Evolutionary conservation across 2,888 invertebrate genomes (phyloP), one percentile per base, ranked within the genome.

Genomic region (Tromatobia lineatoria): DNA sequence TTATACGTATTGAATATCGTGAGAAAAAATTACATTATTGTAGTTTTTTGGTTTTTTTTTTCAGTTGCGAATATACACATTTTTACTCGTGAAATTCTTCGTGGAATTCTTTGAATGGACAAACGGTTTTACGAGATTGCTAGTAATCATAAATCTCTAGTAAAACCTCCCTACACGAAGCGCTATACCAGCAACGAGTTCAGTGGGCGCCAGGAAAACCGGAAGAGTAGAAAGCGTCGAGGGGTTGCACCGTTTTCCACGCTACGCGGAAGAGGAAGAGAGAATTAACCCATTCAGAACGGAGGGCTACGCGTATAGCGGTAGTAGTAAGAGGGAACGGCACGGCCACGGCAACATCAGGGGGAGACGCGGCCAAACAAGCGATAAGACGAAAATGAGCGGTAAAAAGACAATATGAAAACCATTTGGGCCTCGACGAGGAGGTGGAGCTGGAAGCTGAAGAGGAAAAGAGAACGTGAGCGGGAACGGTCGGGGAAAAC

Each of bases 391-490:
- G 93, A 93, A 91, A 93, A 93, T 90, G 93, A 92, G 92, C 93
- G 93, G 91, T 93, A 92, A 93, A 93, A 93, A 93, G 93, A 93
- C 93, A 93, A 93, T 93, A 93, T 93, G 93, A 93, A 93, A 93
- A 92, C 93, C 90, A 92, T 93, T 93, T 90, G 89, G 88, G 83
- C 80, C 79, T 85, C 67, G 74, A 78, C 80, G 82, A 78, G 64
- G 71, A 85, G 88, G 88, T 81, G 88, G 75, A 77, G 87, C 50
- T 47, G 76, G 66, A 64, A 52, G 80, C 80, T 50, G 50, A 57
- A 70, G 64, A 70, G 69, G 38, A 70, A 73, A 69, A 73, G 76
- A 70, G 73, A 70, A 77, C 13, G 73, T 38, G 77, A 57, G 77
- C 75, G 69, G 15, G 88, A 91, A 90, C 88, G 90, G 88, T 86